These are phyloP conservation scores for Riparia riparia DNA, from an alignment of 2,113 vertebrate species.

Conservation along the genomic window DNA sequence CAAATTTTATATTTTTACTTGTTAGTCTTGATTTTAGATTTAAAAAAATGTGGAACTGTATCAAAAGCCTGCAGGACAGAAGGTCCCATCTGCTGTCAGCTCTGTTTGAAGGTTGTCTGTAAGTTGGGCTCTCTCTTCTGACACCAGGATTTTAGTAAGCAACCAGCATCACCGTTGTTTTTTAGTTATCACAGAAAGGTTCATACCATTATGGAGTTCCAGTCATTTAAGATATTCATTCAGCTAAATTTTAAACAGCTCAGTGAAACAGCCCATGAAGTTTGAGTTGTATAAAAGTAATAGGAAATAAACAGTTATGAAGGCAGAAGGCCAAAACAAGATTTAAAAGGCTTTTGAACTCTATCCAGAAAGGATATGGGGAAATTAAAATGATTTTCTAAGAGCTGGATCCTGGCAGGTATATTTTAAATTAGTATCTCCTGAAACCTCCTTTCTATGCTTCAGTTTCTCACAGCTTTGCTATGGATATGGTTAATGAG, in stretches of 20 bases:
- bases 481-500: conserved; percentile 4
- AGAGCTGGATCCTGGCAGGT: background rate
- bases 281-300: conserved; percentile 42
- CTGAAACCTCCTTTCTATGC: background rate
- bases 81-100: background rate
- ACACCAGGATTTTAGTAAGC: background rate
- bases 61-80: background rate
- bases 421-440: conserved; percentile 20
- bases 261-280: background rate
- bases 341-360: conserved; percentile 58
- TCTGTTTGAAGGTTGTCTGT: background rate
- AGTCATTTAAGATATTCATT: conserved; percentile 35
- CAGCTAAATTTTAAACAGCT: conserved; percentile 44
- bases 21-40: background rate
- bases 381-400: conserved; percentile 42
- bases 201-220: background rate
- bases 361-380: conserved; percentile 19
- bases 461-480: background rate
- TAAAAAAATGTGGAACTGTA: background rate
- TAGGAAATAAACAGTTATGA: conserved; percentile 39
- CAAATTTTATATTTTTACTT: background rate
- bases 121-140: background rate
- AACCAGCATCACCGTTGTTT: background rate
- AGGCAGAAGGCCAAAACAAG: conserved; percentile 53
- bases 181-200: background rate